Conservation (phyloP, 2,113 vertebrate species). For the Coreoperca whiteheadi region DNA sequence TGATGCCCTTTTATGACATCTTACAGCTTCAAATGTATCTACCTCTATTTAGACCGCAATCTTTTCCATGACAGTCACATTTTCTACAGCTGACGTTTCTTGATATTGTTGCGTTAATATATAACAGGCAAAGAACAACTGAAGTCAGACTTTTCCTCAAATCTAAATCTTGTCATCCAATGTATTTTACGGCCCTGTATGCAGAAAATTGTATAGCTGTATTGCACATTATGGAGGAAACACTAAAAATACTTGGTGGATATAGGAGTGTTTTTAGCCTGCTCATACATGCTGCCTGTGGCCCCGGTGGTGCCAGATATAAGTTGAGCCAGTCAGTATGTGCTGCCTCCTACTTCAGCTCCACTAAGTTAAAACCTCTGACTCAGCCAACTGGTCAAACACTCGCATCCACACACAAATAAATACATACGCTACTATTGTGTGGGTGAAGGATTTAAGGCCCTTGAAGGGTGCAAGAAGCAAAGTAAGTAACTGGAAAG, state of each 20-base stretch:
- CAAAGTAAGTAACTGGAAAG: slow-evolving; percentile 15
- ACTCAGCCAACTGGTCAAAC: slow-evolving; percentile 50
- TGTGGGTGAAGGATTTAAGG: slow-evolving; percentile 40
- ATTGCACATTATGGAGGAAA: not conserved
- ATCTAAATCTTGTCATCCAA: not conserved
- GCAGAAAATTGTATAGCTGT: not conserved
- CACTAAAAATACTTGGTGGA: slow-evolving; percentile 9
- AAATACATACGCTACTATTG: slow-evolving; percentile 28
- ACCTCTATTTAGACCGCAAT: not conserved
- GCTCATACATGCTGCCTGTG: slow-evolving; percentile 22
- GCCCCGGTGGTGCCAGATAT: slow-evolving; percentile 32
- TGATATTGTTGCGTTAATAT: not conserved
- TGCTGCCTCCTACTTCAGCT: slow-evolving; percentile 43
- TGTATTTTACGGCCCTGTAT: not conserved
- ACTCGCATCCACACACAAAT: slow-evolving; percentile 2
- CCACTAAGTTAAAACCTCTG: slow-evolving; percentile 59
- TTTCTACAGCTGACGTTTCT: not conserved
- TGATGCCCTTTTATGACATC: not conserved
- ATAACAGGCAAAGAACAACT: not conserved
- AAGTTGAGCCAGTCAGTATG: slow-evolving; percentile 48
- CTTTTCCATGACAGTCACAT: not conserved
- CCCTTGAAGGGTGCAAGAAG: slow-evolving; percentile 2
- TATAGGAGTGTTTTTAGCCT: slow-evolving; percentile 22
- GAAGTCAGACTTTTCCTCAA: not conserved
- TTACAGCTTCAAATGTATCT: not conserved